Evolutionary conservation across 2,113 vertebrate genomes (phyloP).

Genomic region (Hemiscyllium ocellatum): DNA sequence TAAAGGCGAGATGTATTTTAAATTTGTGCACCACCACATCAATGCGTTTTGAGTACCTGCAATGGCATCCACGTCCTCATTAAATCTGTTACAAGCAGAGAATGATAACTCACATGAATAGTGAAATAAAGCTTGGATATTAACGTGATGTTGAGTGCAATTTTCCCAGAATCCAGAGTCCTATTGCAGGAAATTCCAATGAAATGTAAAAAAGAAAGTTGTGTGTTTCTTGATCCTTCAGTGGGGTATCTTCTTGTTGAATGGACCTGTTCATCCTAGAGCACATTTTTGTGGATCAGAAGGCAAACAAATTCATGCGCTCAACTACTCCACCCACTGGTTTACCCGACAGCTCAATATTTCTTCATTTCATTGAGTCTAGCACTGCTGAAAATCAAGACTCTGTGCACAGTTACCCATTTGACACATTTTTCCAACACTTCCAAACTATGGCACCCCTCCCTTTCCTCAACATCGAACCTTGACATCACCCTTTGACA

Average conservation of each 20-base stretch:
- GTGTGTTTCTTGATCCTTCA: neutral
- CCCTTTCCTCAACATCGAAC: neutral
- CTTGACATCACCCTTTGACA: neutral
- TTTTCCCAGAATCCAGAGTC: neutral
- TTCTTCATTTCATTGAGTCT: neutral
- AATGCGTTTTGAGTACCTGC: neutral
- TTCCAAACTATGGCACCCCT: neutral
- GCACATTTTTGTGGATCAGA: neutral
- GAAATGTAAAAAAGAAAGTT: neutral
- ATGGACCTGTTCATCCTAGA: neutral
- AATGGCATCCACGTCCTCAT: neutral
- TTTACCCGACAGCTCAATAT: neutral
- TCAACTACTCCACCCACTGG: neutral
- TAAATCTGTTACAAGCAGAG: slow-evolving; percentile 27
- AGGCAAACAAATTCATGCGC: neutral
- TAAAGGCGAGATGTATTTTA: neutral
- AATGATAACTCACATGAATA: slow-evolving; percentile 5
- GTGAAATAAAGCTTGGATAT: neutral
- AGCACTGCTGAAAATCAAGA: neutral
- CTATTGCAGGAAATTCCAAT: neutral
- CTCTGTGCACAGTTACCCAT: neutral
- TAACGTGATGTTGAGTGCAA: neutral
- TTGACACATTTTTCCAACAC: neutral
- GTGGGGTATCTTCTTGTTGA: neutral
- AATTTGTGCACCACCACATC: neutral